Conservation (phyloP, 2,797 vertebrate species). For the Hydrophis major region DNA sequence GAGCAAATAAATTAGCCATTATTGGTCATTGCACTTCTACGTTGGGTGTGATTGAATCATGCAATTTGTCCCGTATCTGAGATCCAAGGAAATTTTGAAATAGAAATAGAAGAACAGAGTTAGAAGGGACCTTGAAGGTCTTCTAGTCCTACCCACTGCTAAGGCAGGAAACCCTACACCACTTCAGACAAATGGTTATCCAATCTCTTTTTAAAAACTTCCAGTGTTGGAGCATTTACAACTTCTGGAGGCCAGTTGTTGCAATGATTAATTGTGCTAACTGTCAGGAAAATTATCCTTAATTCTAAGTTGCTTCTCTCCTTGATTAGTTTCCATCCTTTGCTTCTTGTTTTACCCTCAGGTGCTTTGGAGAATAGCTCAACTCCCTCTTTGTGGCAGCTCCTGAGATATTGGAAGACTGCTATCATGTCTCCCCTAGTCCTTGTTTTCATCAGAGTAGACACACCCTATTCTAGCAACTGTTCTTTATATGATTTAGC, state of each 20-base stretch:
- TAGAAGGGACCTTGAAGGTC: not conserved
- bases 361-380: not conserved
- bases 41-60: not conserved
- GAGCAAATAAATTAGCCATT: not conserved
- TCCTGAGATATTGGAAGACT: no score
- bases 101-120: not conserved
- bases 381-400: no score
- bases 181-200: not conserved
- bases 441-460: not conserved
- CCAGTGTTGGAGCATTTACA: not conserved
- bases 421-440: no score
- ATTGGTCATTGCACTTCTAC: not conserved
- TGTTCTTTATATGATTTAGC: not conserved
- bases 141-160: not conserved
- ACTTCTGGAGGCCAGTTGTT: not conserved
- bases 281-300: not conserved
- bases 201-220: not conserved
- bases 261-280: no score
- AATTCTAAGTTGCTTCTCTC: not conserved
- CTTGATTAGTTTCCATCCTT: not conserved
- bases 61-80: not conserved
- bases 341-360: not conserved
- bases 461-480: not conserved
- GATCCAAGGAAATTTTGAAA: not conserved
- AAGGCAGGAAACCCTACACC: no score